Base-by-base conservation (phyloP, 2,888 invertebrate species). In the Rhagophthalmus giganteus region DNA sequence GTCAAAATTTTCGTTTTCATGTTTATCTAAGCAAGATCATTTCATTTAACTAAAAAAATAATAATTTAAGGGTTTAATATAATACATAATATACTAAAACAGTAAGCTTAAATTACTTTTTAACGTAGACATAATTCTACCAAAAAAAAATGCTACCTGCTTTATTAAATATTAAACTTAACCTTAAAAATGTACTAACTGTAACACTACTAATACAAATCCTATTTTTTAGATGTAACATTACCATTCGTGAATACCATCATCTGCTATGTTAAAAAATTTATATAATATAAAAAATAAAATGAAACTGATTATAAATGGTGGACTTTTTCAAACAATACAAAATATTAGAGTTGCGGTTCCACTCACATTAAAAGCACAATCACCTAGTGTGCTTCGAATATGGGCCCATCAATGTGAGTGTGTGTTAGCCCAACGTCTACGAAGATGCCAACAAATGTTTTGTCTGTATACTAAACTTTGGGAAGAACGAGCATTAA, bases 391-490 rank as follows among this genome's bases (percentile, higher is more conserved):
- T 44, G 75, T 80, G 1, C 69, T 82, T 28, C 75, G 76, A 57
- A 71, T 78, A 46, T 81, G 81, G 79, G 71, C 76, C 3, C 76
- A 76, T 57, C 80, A 81, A 57, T 80, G 78, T 57, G 80, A 80
- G 68, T 80, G 78, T 59, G 78, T 81, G 30, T 54, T 79, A 9
- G 85, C 84, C 1, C 84, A 85, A 62, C 76, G 83, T 24, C 72
- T 85, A 1, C 74, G 83, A 41, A 77, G 84, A 33, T 77, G 80
- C n/a, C 79, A 84, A 55, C 85, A 85, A 65, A 77, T 85, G 68
- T 77, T 84, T 59, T 78, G 77, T 42, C 73, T 85, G 39, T 86
- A 85, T 62, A 78, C 81, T 6, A 79, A 76, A 54, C 76, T 84
- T 54, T 85, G 85, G 80, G 84, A 83, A 41, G 81, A 84, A 41